Evolutionary conservation across 1,140 invertebrate species (phyloP), one percentile per base, ranked within the genome.

Genomic region (Hyles euphorbiae): DNA sequence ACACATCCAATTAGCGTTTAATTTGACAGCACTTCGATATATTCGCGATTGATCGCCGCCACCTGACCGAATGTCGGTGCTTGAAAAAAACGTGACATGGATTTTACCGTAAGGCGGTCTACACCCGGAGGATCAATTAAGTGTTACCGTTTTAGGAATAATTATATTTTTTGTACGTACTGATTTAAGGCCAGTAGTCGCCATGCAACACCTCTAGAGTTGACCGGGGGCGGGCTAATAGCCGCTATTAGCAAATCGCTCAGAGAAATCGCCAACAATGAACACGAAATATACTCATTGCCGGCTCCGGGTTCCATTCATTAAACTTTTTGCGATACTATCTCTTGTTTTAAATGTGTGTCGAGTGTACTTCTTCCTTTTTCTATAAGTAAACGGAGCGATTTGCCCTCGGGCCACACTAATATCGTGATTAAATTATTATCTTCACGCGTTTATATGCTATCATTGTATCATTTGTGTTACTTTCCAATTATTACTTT

Each of bases 241-340:
- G 78, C 72, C 51, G 77, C 76, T 78, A 84, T 87, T 84, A 84
- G 68, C 71, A 72, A 84, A 86, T 84, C 76, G 70, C 76, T 75
- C 67, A 76, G 73, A 78, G 81, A 87, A 81, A 87, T 84, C 78
- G 74, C 58, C 72, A 74, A 83, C 79, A 83, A 85, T 82, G 72
- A 75, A 65, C 79, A 81, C 77, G 77, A 70, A 81, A 81, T 70
- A 80, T 73, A 65, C 64, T 76, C 78, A 78, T 83, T 79, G 76
- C 72, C 66, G 55, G 61, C 67, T 77, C 72, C 66, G 55, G 62
- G 68, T 77, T 74, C 65, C 74, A 83, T 82, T 87, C 79, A 76
- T 81, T 83, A 74, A 67, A 67, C 57, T 81, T 77, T 78, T 80
- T 78, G 68, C 67, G 65, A 76, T 72, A 68, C 60, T 63, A 76